A percentile compares a stretch with the other conserved stretches of the same genome.
Evolutionary conservation across 2,888 invertebrate species (phyloP).

Genomic region (Pediacus dermestoides): DNA sequence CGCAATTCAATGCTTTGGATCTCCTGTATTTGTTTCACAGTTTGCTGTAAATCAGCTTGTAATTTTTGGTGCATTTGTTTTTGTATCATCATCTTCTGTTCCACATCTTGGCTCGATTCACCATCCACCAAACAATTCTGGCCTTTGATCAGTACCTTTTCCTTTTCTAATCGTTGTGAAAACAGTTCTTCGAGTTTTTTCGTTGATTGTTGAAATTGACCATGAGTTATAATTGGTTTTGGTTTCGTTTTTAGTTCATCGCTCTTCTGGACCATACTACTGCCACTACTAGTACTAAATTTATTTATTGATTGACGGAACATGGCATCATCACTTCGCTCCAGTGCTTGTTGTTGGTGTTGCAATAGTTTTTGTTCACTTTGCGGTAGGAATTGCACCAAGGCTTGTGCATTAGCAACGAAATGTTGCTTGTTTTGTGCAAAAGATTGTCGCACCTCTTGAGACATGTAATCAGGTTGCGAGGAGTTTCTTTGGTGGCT

Average conservation of each 20-base stretch:
- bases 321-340: slow-evolving; percentile 21
- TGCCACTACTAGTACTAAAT: slow-evolving; percentile 14
- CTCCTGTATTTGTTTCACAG: slow-evolving; percentile 52
- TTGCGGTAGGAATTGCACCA: slow-evolving; percentile 46
- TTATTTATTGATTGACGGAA: slow-evolving; percentile 25
- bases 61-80: slow-evolving; percentile 50
- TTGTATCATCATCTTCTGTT: slow-evolving; percentile 47
- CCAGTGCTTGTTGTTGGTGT: slow-evolving; percentile 25
- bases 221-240: slow-evolving; percentile 41
- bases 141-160: slow-evolving; percentile 38
- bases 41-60: slow-evolving; percentile 51
- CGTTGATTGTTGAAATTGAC: slow-evolving; percentile 49
- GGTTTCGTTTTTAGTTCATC: slow-evolving; percentile 35
- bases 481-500: slow-evolving; percentile 43
- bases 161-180: slow-evolving; percentile 47
- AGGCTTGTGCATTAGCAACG: slow-evolving; percentile 45
- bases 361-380: slow-evolving; percentile 41
- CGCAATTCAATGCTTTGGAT: slow-evolving; percentile 50
- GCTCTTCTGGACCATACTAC: slow-evolving; percentile 25
- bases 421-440: slow-evolving; percentile 36
- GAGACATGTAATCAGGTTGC: slow-evolving; percentile 37
- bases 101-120: slow-evolving; percentile 41
- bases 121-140: slow-evolving; percentile 39
- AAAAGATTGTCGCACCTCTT: slow-evolving; percentile 30
- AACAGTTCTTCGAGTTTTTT: slow-evolving; percentile 50